Base-by-base conservation (phyloP, 2,888 invertebrate genomes). In the Pollenia labialis region DNA sequence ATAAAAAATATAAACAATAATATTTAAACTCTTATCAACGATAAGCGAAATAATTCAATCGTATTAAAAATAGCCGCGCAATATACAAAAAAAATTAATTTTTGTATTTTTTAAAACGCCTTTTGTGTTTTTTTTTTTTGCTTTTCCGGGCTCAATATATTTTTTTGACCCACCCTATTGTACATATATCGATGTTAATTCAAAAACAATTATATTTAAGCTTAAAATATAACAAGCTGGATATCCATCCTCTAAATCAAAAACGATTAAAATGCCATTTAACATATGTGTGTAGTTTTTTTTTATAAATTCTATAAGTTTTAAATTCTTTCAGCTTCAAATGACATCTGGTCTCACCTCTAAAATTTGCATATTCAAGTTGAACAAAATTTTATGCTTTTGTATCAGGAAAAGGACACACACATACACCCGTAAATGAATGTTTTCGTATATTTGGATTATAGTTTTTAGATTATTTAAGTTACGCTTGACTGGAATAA, bases 291-390 rank as follows among this genome's bases (percentile, higher is more conserved):
- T 56, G 58, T 32, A 16, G 14, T 42, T 42, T 48, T 42, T 48
- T 32, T 44, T 23, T 72, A 23, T n/a, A 44, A 58, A 23, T 72
- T 8, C 16, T 82, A 44, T 60, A 54, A 68, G 60, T 79, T 62
- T 48, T 54, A 32, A 74, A 72, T 71, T 48, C 54, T 40, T 64
- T 80, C 42, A 54, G 50, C 60, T 74, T 69, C 16, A 58, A 32
- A 46, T 50, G 77, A 54, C 85, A 85, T 69, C 74, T 85, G 85
- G 72, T 80, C 62, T 80, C 69, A 75, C 80, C 84, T 80, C 56
- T 32, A 69, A 46, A 74, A 84, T 84, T 84, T 84, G 79, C 79
- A 84, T 84, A 74, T 83, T 77, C 48, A 56, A 50, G 64, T 72
- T 58, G 40, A 68, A 60, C 14, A 44, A 71, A 60, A 48, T 52